Conservation (phyloP, 1,140 invertebrate genomes). For the Drosophila pseudoananassae region DNA sequence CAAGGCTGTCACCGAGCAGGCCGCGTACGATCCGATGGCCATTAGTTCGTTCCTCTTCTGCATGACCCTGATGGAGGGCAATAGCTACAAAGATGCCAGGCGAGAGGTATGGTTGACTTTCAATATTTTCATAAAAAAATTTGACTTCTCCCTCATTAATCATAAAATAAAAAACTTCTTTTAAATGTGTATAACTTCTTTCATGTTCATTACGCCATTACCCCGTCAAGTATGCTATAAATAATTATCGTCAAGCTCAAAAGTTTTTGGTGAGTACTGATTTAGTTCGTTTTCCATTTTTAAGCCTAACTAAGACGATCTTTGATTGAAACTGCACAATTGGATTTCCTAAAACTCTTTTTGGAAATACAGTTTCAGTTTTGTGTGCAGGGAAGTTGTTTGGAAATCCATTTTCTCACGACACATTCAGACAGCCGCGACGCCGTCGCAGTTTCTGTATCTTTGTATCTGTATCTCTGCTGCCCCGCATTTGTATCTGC, state of each 20-base stretch:
- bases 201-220: neutral
- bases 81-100: slow-evolving; percentile 85
- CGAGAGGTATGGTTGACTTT: slow-evolving; percentile 84
- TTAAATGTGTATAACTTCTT: too few species aligned
- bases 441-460: slow-evolving; percentile 22
- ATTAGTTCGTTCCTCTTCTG: slow-evolving; percentile 88
- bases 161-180: too few species aligned
- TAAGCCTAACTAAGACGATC: too few species aligned
- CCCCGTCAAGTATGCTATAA: neutral
- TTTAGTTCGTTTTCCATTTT: too few species aligned
- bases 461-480: slow-evolving; percentile 40
- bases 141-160: too few species aligned
- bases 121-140: neutral
- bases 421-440: slow-evolving; percentile 37
- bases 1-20: slow-evolving; percentile 88
- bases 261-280: too few species aligned
- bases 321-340: slow-evolving; percentile 3
- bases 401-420: slow-evolving; percentile 76
- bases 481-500: slow-evolving; percentile 39
- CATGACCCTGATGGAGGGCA: slow-evolving; percentile 87
- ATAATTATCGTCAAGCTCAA: neutral
- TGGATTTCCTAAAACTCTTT: slow-evolving; percentile 15
- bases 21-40: slow-evolving; percentile 87
- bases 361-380: neutral
- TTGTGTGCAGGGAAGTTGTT: slow-evolving; percentile 46